A percentile compares a stretch with the other conserved stretches of the same genome.
These are phyloP conservation scores for Todus mexicanus DNA, from an alignment of 2,797 vertebrate genomes.

Conservation along the genomic window DNA sequence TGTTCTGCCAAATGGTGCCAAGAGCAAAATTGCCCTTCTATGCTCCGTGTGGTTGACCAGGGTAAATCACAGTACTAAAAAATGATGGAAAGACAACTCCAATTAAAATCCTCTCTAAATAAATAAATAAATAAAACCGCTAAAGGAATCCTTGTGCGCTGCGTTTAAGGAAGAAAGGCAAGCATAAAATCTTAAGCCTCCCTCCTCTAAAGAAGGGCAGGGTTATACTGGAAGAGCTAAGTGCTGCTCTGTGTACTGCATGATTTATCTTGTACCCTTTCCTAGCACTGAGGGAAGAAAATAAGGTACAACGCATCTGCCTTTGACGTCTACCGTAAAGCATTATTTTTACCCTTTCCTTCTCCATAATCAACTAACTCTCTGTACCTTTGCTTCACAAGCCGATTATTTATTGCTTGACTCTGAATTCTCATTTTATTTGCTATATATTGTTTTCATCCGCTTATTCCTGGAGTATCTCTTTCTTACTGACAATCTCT, in stretches of 20 bases:
- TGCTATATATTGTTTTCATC: not conserved
- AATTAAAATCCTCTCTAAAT: not conserved
- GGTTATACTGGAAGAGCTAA: not conserved
- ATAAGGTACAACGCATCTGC: not conserved
- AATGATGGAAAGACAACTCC: slow-evolving; percentile 10
- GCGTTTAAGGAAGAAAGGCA: not conserved
- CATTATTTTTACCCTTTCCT: rapidly evolving
- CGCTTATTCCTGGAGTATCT: not conserved
- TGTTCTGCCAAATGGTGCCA: not conserved
- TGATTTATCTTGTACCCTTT: not conserved
- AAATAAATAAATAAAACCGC: not conserved
- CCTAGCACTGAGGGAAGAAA: not conserved
- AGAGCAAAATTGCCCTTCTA: not conserved
- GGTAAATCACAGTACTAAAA: slow-evolving; percentile 3
- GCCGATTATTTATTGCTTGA: not conserved
- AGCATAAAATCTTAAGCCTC: not conserved
- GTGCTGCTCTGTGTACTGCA: not conserved
- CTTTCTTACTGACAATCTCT: no score
- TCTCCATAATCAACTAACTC: not conserved
- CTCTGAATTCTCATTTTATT: not conserved
- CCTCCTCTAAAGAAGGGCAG: not conserved
- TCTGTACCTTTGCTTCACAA: not conserved
- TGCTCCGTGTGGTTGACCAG: slow-evolving; percentile 18
- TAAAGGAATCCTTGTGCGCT: not conserved
- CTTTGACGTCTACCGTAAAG: not conserved